Percentiles rank a stretch among this genome's conserved stretches.
Conservation (phyloP, 2,113 vertebrate genomes). For the Calidris pygmaea region DNA sequence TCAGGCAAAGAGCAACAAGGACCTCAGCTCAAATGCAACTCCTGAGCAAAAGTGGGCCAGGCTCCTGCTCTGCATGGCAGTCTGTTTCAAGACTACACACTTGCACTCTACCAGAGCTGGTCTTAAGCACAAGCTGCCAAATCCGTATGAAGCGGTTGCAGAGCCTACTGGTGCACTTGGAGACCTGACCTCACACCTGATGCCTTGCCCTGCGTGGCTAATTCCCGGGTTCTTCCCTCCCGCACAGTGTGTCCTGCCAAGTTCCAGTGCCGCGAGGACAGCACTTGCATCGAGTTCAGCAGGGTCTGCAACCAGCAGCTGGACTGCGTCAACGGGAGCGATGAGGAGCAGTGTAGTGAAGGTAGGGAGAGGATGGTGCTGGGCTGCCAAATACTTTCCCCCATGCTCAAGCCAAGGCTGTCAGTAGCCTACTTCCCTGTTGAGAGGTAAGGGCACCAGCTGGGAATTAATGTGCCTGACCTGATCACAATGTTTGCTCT, state of each 20-base stretch:
- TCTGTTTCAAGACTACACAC: neutral
- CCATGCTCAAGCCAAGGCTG: neutral
- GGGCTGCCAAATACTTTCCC: neutral
- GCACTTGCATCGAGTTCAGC: constrained; percentile 85
- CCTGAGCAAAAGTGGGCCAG: neutral
- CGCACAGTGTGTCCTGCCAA: constrained; percentile 85
- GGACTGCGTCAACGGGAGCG: constrained; percentile 83
- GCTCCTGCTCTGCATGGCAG: neutral
- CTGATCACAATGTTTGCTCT: neutral
- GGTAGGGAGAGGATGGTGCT: constrained; percentile 64
- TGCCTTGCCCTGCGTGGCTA: neutral
- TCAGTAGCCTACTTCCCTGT: neutral
- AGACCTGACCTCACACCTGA: neutral
- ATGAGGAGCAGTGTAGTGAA: constrained; percentile 84
- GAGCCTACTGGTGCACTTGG: neutral
- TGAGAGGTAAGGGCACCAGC: neutral
- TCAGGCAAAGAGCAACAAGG: neutral
- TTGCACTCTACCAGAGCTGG: neutral
- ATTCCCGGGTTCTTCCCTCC: neutral
- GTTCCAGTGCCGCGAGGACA: constrained; percentile 86
- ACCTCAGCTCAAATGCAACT: neutral
- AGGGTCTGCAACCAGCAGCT: constrained; percentile 83
- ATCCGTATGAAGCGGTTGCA: neutral
- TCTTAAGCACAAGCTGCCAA: neutral
- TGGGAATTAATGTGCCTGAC: neutral